Evolutionary conservation across 2,797 vertebrate genomes (phyloP), one percentile per base, ranked within the genome.

Genomic region (Pelodytes ibericus): DNA sequence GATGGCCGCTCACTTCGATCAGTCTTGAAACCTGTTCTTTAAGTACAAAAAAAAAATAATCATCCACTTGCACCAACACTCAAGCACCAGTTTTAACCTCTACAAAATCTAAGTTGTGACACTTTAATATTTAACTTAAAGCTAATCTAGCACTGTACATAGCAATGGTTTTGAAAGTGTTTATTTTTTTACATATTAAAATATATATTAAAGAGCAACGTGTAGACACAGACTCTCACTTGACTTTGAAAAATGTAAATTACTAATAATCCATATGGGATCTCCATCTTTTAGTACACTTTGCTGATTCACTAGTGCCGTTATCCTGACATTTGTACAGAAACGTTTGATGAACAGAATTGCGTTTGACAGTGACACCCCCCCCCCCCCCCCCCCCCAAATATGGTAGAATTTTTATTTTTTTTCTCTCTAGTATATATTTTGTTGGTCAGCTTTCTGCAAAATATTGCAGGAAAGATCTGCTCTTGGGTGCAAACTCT

Each of bases 1-100:
- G 96, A 96, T 87, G 96, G 98, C 59, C 91, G 95, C 22, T 98
- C 96, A 3, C 90, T 99, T 79, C 95, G 96, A 74, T 98, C 98
- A 0, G 96, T 99, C 78, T 91, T 99, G 86, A 99, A 97, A 88
- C 96, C 97, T 41, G 96, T 99, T 79, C 94, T 96, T 82, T 99
- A 91, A 93, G 75, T 68, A 75, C 20, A 65, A 71, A 84, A 80
- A 16, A 27, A 76, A 1, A 53, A 2, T 1, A 53, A 53, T 72
- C 81, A 13, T 84, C 80, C 80, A 77, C 74, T 84, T 84, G 87
- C 84, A 86, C 86, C 84, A 77, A 85, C 80, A 86, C 86, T 86
- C 84, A 85, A 88, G 84, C 89, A 89, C 89, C 89, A 81, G 81
- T 80, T 84, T 81, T 81, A 86, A 90, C 86, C 86, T 90, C 83